Conservation (phyloP, 2,797 vertebrate genomes). For the Typhlichthys eigenmanni region DNA sequence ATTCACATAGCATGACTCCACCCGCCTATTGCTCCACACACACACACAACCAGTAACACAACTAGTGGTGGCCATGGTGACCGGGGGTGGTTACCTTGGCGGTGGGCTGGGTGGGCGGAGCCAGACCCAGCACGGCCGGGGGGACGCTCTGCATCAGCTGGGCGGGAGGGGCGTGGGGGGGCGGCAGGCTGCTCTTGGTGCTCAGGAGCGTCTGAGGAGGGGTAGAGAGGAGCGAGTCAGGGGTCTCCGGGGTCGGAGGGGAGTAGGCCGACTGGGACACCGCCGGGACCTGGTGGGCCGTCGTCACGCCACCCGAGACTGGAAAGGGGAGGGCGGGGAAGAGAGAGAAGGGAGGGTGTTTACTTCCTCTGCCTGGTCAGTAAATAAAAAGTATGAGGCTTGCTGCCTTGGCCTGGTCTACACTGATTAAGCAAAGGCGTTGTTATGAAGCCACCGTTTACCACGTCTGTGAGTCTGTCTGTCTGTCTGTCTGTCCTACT, state of each 20-base stretch:
- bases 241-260: constrained; percentile 83
- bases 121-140: constrained; percentile 55
- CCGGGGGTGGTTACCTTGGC: constrained; percentile 79
- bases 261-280: constrained; percentile 87
- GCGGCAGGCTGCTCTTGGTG: constrained; percentile 72
- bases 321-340: background rate
- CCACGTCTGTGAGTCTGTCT: too few species aligned
- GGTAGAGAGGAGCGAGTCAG: constrained; percentile 84
- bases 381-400: too few species aligned
- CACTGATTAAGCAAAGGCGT: too few species aligned
- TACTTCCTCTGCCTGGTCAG: too few species aligned
- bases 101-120: constrained; percentile 77
- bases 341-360: background rate
- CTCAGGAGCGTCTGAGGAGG: constrained; percentile 74
- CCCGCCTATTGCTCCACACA: too few species aligned
- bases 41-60: too few species aligned
- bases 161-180: constrained; percentile 26
- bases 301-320: constrained; percentile 78
- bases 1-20: too few species aligned
- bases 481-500: too few species aligned
- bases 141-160: constrained; percentile 56
- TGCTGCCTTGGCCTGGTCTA: too few species aligned
- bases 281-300: constrained; percentile 90
- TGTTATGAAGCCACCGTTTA: too few species aligned
- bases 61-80: too few species aligned